Percentiles rank a stretch among this genome's conserved stretches.
Conservation (phyloP, 2,113 vertebrate genomes). For the Hippocampus guttulatus region DNA sequence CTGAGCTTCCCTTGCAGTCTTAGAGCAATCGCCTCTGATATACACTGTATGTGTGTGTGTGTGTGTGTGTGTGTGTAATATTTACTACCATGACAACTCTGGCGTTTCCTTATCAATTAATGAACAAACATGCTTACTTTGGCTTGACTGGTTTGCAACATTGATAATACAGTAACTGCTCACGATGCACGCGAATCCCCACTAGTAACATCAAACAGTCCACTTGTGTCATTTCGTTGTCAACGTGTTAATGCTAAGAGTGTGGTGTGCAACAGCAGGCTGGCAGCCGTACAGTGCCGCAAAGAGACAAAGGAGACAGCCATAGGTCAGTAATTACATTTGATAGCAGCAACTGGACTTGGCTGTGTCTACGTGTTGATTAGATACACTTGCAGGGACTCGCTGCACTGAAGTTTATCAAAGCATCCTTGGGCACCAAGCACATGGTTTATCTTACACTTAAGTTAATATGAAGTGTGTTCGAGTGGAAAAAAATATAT, state of each 20-base stretch:
- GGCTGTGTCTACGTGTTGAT: constrained; percentile 16
- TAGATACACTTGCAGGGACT: constrained; percentile 37
- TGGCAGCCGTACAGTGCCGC: constrained; percentile 1
- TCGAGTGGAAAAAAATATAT: not conserved
- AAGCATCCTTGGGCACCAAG: constrained; percentile 9
- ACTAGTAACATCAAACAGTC: not conserved
- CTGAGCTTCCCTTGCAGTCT: no score
- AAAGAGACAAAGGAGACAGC: not conserved
- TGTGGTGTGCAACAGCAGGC: not conserved
- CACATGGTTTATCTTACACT: constrained; percentile 9
- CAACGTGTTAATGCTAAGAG: not conserved
- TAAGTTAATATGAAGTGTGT: not conserved
- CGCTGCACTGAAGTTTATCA: constrained; percentile 11
- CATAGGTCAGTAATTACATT: constrained; percentile 4
- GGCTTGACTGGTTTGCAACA: not conserved
- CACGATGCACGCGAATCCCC: not conserved
- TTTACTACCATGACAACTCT: no score
- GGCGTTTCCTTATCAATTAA: not conserved
- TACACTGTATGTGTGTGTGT: no score
- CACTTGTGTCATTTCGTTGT: not conserved
- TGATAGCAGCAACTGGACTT: constrained; percentile 15
- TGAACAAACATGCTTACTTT: not conserved
- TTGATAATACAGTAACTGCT: no score
- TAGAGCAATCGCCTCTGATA: no score
- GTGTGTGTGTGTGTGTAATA: no score